These are phyloP conservation scores for Synanthedon vespiformis DNA, from an alignment of 2,888 invertebrate species.

Conservation along the genomic window DNA sequence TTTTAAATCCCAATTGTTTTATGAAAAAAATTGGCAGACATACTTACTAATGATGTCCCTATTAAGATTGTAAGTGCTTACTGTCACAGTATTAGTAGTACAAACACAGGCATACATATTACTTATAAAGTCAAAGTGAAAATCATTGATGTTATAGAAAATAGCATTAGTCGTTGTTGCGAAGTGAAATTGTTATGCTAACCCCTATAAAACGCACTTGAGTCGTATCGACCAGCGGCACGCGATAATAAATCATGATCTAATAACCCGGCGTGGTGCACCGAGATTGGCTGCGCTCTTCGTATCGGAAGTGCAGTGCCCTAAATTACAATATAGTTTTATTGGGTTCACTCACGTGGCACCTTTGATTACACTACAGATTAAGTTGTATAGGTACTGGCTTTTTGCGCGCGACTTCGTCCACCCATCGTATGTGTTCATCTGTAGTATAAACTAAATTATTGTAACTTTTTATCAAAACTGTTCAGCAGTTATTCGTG, in stretches of 20 bases:
- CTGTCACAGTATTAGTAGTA: too few relatives aligned
- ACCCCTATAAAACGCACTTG: constrained; percentile 28
- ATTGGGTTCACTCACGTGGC: not conserved
- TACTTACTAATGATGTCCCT: too few relatives aligned
- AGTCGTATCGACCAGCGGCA: constrained; percentile 23
- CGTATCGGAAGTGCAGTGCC: constrained; percentile 1
- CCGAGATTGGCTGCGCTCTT: constrained; percentile 15
- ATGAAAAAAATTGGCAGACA: too few relatives aligned
- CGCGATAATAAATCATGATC: constrained; percentile 29
- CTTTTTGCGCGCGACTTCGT: not conserved
- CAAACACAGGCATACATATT: too few relatives aligned
- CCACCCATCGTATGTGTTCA: not conserved
- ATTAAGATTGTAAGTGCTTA: too few relatives aligned
- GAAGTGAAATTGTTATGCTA: constrained; percentile 7
- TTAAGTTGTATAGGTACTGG: not conserved
- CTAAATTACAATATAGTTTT: not conserved
- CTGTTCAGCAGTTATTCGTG: too few relatives aligned
- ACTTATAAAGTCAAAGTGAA: too few relatives aligned
- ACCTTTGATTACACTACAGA: not conserved
- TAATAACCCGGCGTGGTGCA: constrained; percentile 23
- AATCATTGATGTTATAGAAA: too few relatives aligned
- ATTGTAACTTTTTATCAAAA: too few relatives aligned
- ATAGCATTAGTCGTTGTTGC: too few relatives aligned
- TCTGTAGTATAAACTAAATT: too few relatives aligned
- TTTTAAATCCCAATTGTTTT: too few relatives aligned